Base-by-base conservation (phyloP, 2,797 vertebrate genomes). In the Trachurus trachurus region DNA sequence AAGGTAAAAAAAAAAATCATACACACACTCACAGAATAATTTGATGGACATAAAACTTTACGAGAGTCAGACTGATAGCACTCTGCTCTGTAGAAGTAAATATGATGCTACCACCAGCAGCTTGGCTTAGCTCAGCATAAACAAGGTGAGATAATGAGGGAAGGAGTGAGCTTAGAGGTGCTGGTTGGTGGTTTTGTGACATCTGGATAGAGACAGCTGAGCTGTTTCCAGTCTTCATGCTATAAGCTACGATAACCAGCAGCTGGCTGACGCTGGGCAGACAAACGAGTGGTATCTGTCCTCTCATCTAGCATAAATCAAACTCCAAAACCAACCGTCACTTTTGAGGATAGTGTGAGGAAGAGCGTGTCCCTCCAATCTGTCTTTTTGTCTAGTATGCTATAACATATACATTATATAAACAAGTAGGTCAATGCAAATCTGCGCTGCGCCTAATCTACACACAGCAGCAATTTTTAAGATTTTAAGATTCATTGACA, bases 111-210 rank as follows among this genome's bases (percentile, higher is more conserved):
- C 34, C 50, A 15, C 42, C n/a, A 71, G 37, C 16, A 58, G 6
- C 5, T 17, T 45, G 16, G 5, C 44, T 44, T 22, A 47, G 60
- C 57, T 77, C 70, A 70, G 53, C n/a, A 40, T 31, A n/a, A 57
- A 52, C 11, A 16, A 19, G 22, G 0, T 7, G 17, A 57, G 21
- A 49, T 7, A 9, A 42, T 42, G 40, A 13, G 6, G 45, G 19
- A 19, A 13, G 3, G 13, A 44, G 4, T 44, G 42, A 44, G 12
- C 42, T 15, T 5, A 44, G 42, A 15, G 42, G 13, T 19, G 15
- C 44, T 15, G 42, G 16, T 5, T 44, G 19, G n/a, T 13, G n/a
- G 17, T 49, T 71, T 44, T 34, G n/a, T 42, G 39, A 31, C 50
- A 17, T 66, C 21, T 52, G 19, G 44, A 19, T 12, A 54, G 21